A percentile compares a stretch with the other conserved stretches of the same genome.
These are phyloP conservation scores for Cantharis lateralis DNA, from an alignment of 2,888 invertebrate species.

Conservation along the genomic window DNA sequence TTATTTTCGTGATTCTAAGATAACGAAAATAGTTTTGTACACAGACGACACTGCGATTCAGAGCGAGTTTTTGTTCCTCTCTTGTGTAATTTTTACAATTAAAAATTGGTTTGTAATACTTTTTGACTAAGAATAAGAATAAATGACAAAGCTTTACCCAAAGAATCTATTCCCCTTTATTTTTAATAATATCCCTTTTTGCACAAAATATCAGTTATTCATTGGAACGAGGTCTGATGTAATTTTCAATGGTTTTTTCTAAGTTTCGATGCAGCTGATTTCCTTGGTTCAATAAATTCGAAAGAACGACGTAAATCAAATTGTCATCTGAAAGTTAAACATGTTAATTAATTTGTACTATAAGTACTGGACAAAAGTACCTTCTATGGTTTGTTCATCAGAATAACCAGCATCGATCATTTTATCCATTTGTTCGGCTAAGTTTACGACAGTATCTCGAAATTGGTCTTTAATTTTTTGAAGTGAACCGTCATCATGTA, in stretches of 20 bases:
- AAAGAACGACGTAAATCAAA: not conserved
- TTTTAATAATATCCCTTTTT: not conserved
- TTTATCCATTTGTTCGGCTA: not conserved
- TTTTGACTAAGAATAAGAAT: no score
- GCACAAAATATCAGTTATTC: not conserved
- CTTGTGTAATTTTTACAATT: no score
- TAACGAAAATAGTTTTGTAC: no score
- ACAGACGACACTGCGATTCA: no score
- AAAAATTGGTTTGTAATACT: no score
- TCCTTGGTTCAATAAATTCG: not conserved
- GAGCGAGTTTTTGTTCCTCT: no score
- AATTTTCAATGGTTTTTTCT: not conserved
- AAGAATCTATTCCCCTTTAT: not conserved
- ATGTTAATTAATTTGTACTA: not conserved
- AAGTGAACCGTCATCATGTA: not conserved
- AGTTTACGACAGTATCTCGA: not conserved
- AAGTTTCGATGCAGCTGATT: not conserved
- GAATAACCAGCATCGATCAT: not conserved
- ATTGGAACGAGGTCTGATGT: not conserved
- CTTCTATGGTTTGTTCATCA: not conserved
- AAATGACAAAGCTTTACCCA: no score
- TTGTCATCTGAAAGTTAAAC: not conserved
- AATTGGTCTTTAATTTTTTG: not conserved
- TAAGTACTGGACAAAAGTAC: not conserved
- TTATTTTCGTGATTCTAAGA: no score